These are phyloP conservation scores for Hipposideros larvatus DNA, from an alignment of 2,797 vertebrate species.

Conservation along the genomic window DNA sequence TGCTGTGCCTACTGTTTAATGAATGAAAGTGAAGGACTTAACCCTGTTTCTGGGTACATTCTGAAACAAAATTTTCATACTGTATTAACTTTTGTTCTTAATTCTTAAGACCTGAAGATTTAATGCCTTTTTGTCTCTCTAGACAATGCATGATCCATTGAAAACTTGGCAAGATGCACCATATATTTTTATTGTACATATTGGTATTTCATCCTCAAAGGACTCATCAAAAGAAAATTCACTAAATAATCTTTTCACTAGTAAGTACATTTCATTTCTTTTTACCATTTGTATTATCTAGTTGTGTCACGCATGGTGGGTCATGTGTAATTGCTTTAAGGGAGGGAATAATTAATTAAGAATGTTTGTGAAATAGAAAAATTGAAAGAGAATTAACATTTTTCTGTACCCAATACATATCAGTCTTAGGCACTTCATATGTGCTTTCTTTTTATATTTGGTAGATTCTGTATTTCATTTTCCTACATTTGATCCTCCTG, in stretches of 20 bases:
- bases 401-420: background rate
- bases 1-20: background rate
- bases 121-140: conserved; percentile 62
- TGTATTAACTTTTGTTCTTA: conserved; percentile 7
- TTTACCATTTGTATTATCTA: background rate
- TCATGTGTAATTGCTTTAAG: conserved; percentile 32
- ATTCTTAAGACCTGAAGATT: conserved; percentile 48
- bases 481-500: background rate
- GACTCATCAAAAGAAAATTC: conserved; percentile 81
- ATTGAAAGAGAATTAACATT: background rate
- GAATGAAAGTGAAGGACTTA: background rate
- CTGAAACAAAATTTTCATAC: conserved; percentile 2
- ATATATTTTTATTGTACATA: conserved; percentile 95
- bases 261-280: conserved; percentile 85
- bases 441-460: background rate
- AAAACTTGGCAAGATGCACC: conserved; percentile 96
- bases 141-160: conserved; percentile 92
- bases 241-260: conserved; percentile 85
- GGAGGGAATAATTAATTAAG: conserved; percentile 9
- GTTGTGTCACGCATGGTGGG: background rate
- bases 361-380: conserved; percentile 13
- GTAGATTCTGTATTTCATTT: background rate
- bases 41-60: background rate
- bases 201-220: conserved; percentile 84
- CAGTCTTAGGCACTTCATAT: background rate